Evolutionary conservation across 2,888 invertebrate genomes (phyloP).

Genomic region (Pyrrhia umbra): DNA sequence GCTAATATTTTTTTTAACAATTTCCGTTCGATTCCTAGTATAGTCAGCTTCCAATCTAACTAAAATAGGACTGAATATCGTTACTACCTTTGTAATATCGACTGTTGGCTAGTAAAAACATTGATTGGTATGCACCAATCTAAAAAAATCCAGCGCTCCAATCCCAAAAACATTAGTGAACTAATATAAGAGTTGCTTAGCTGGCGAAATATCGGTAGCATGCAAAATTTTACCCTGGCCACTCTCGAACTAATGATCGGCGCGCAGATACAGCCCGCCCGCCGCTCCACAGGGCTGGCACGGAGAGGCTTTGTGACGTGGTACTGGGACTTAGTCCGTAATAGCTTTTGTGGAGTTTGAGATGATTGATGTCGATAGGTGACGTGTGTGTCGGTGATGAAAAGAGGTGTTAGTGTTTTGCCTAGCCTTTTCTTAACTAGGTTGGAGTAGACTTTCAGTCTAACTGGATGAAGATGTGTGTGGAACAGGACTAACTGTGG

Average conservation of each 20-base stretch:
- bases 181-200: slow-evolving; percentile 59
- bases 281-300: slow-evolving; percentile 81
- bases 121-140: too few species aligned
- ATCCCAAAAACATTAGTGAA: slow-evolving; percentile 47
- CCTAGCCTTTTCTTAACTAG: too few species aligned
- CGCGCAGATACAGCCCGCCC: slow-evolving; percentile 77
- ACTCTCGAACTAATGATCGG: slow-evolving; percentile 83
- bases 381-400: neutral
- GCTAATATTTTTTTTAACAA: too few species aligned
- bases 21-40: too few species aligned
- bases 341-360: slow-evolving; percentile 23
- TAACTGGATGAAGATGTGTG: too few species aligned
- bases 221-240: slow-evolving; percentile 85
- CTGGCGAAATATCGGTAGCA: slow-evolving; percentile 78
- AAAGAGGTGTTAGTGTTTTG: neutral
- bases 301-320: slow-evolving; percentile 37
- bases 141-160: slow-evolving; percentile 38
- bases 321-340: slow-evolving; percentile 16
- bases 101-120: neutral
- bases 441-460: too few species aligned
- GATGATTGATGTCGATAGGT: neutral
- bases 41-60: too few species aligned
- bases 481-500: too few species aligned
- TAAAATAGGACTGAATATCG: too few species aligned
- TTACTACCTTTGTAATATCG: too few species aligned